Base-by-base conservation (phyloP, 2,888 invertebrate species). In the Sussaba pulchella region DNA sequence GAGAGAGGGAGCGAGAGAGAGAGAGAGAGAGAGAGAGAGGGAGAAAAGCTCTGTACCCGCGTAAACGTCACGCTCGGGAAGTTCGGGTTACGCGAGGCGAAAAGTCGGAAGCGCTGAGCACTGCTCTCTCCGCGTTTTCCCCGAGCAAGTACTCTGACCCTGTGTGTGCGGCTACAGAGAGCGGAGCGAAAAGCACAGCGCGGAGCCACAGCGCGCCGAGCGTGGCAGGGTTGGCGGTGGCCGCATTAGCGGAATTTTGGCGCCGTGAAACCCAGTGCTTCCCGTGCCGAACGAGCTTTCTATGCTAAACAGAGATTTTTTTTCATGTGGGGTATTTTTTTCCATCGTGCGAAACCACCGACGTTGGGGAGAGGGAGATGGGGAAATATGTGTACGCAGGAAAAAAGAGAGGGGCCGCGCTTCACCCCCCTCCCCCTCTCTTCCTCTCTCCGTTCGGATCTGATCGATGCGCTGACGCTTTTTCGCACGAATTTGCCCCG, bases 221-320 rank as follows among this genome's bases (percentile, higher is more conserved):
- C 54, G 61, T 50, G 47, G 59, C 39, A 59, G 59, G 47, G 61
- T 71, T 45, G 43, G n/a, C n/a, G n/a, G 71, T 52, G 72, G 74
- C 70, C 76, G 75, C 73, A 80, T 82, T 82, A 81, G 82, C 71
- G 66, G 75, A 83, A 83, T 85, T 85, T 85, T 73, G 83, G 80
- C 82, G 82, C 79, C 83, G 73, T 43, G 69, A 67, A 82, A 77
- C 69, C 74, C 61, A 39, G 70, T 61, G 83, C 72, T 75, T 72
- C 63, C 74, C 47, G 63, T 59, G 70, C 71, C 72, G 78, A 85
- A 87, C 82, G 85, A 87, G 85, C 78, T 84, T 84, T 81, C 85
- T 84, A 86, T 86, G 86, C 87, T 86, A 87, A 86, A 77, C 82
- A 85, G 85, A 76, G 72, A 80, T 83, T 84, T 83, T 83, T 85